phyloP scores from a whole-genome alignment of 2,113 vertebrate genomes.

The Donacobius atricapilla region DNA sequence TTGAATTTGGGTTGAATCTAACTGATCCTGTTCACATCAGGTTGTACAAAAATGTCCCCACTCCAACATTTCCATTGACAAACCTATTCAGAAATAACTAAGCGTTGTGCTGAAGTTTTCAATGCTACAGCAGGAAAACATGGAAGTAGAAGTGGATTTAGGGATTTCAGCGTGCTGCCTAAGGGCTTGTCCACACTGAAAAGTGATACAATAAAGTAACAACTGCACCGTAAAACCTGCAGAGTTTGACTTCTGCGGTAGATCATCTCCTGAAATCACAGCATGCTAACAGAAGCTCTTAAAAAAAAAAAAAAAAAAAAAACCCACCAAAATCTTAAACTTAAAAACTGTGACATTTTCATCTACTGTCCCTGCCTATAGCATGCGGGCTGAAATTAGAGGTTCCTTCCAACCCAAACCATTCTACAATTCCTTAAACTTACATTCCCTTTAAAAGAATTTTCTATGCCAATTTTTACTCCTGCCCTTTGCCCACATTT shows the following conservation, averaged over 20 bases:
- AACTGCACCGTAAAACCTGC: not conserved
- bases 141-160: not conserved
- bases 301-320: not conserved
- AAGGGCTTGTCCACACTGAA: not conserved
- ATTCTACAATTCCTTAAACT: not conserved
- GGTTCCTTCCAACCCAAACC: not conserved
- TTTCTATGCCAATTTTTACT: not conserved
- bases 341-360: not conserved
- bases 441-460: not conserved
- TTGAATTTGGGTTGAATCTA: not conserved
- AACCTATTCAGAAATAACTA: not conserved
- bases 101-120: not conserved
- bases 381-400: not conserved
- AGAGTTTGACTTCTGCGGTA: not conserved
- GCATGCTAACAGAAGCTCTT: not conserved
- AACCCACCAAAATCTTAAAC: not conserved
- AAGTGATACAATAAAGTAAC: not conserved
- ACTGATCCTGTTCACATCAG: not conserved
- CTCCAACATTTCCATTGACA: not conserved
- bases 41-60: not conserved
- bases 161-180: not conserved
- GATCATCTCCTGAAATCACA: not conserved
- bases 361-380: not conserved
- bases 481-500: accelerated
- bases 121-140: not conserved